A percentile compares a stretch with the other conserved stretches of the same genome.
phyloP scores from a whole-genome alignment of 1,140 invertebrate genomes.

The Saccostrea cuccullata region DNA sequence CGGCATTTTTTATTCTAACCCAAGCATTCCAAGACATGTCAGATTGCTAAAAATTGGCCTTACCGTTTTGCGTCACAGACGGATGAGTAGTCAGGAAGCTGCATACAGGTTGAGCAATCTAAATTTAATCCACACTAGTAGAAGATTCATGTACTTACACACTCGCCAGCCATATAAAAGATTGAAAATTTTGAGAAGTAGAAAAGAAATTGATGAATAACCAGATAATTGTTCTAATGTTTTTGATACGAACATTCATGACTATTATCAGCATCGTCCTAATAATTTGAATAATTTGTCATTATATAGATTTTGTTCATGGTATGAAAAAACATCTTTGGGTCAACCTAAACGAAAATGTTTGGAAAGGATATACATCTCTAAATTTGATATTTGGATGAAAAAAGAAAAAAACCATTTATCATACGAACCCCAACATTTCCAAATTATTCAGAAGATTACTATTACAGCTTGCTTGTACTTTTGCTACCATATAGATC shows the following conservation, averaged over 20 bases:
- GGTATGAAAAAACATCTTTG: constrained; percentile 43
- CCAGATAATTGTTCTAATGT: constrained; percentile 46
- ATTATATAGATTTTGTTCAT: constrained; percentile 45
- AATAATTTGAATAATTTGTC: background rate
- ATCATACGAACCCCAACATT: constrained; percentile 53
- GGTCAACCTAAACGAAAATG: background rate
- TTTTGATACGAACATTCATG: constrained; percentile 48
- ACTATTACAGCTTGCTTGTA: constrained; percentile 57
- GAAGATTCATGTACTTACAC: constrained; percentile 54
- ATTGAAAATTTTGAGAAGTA: constrained; percentile 44
- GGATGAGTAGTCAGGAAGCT: constrained; percentile 58
- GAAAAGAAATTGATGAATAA: constrained; percentile 31
- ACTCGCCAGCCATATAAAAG: constrained; percentile 49
- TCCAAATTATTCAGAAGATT: constrained; percentile 54
- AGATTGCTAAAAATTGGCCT: constrained; percentile 52
- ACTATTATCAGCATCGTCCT: constrained; percentile 50
- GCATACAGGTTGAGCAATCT: constrained; percentile 31
- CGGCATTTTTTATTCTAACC: constrained; percentile 40
- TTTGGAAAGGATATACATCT: constrained; percentile 32
- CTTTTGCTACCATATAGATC: constrained; percentile 48
- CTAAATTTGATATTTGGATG: constrained; percentile 39
- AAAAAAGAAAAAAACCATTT: constrained; percentile 38
- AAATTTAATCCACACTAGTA: constrained; percentile 40
- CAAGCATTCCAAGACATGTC: constrained; percentile 21
- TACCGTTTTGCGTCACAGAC: constrained; percentile 51